Base-by-base conservation (phyloP, 1,140 invertebrate genomes). In the Bombus pyrosoma region DNA sequence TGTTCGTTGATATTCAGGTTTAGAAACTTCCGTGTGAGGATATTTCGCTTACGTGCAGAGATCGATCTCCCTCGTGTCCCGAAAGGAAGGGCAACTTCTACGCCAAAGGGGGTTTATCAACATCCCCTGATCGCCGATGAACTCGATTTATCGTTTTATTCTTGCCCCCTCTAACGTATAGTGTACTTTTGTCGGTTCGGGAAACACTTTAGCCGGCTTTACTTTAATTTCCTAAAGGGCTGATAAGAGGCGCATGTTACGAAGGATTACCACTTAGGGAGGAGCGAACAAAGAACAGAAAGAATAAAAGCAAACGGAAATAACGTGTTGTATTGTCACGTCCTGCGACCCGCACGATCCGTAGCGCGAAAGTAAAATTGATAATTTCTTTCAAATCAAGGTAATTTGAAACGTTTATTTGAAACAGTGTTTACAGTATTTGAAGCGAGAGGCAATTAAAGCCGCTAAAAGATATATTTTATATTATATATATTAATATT, bases 21-120 rank as follows among this genome's bases (percentile, higher is more conserved):
- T 53, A 1, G 53, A 76, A 81, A 81, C n/a, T 73, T 81, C 68
- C 34, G 59, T 74, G 68, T 64, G 68, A 87, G 59, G 34, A n/a
- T 22, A 47, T n/a, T 28, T 71, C 66, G 32, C 28, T 9, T 9
- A 32, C 37, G 41, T n/a, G 8, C 2, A 6, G 6, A 62, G 25
- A 59, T 77, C 53, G 47, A 53, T 75, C 74, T 10, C 10, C 5
- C 12, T 37, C 6, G 25, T 10, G 10, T 39, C 28, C 15, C 15
- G 25, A 71, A 39, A 37, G 66, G 34, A 39, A 69, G n/a, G 47
- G n/a, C n/a, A 53, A 74, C 47, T 53, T 47, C 53, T 74, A n/a
- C 15, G 18, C 15, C 15, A 39, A 53, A 53, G 47, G 47, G 18
- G 47, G 47, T 22, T 53, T 53, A 53, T 53, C 47, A 22, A 53